Evolutionary conservation across 2,113 vertebrate genomes (phyloP).

Genomic region (Copsychus sechellarum): DNA sequence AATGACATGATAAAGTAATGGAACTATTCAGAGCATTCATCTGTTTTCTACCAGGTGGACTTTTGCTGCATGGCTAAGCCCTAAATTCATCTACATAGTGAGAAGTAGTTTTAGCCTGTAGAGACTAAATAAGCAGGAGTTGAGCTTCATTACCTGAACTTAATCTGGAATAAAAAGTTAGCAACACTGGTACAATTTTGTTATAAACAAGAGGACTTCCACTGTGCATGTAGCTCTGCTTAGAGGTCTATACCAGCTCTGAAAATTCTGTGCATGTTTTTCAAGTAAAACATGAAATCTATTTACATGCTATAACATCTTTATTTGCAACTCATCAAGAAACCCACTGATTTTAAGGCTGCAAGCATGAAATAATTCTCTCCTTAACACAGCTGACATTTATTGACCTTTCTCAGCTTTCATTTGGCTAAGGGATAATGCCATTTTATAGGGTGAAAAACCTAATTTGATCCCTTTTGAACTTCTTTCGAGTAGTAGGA

Average conservation of each 20-base stretch:
- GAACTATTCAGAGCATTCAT: background rate
- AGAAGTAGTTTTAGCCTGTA: background rate
- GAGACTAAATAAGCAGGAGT: background rate
- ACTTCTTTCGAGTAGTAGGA: background rate
- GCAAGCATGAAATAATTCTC: background rate
- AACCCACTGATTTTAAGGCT: background rate
- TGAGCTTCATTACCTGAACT: background rate
- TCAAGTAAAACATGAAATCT: background rate
- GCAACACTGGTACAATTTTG: background rate
- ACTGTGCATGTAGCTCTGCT: background rate
- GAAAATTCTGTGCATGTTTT: background rate
- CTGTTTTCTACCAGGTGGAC: background rate
- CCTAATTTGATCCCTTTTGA: background rate
- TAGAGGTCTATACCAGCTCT: background rate
- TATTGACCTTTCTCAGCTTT: background rate
- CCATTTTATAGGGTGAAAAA: constrained; percentile 16
- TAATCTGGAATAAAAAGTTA: background rate
- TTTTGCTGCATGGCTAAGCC: background rate
- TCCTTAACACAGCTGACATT: background rate
- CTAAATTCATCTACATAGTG: background rate
- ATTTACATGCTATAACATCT: background rate
- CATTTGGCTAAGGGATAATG: background rate
- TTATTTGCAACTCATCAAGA: background rate
- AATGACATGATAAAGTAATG: background rate
- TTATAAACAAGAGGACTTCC: background rate